Evolutionary conservation across 2,797 vertebrate genomes (phyloP).

Genomic region (Channa striata): DNA sequence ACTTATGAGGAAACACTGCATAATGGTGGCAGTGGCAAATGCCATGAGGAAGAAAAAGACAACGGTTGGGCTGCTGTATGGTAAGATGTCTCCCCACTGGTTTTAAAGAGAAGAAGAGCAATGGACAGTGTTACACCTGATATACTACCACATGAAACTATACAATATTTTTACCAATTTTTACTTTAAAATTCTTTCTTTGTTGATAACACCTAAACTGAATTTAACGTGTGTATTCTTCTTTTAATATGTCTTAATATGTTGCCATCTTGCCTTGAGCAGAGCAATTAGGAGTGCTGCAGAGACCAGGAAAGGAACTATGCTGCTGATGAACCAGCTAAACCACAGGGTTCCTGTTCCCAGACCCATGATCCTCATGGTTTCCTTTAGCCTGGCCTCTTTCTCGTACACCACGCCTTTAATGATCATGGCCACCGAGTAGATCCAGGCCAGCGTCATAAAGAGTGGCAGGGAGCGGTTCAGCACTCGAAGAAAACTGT

Average conservation of each 20-base stretch:
- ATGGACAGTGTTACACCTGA: neutral
- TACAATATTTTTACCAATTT: neutral
- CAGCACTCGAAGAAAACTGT: constrained; percentile 90
- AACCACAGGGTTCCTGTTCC: constrained; percentile 88
- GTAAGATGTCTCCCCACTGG: constrained; percentile 91
- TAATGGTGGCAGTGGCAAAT: constrained; percentile 92
- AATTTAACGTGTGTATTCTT: neutral
- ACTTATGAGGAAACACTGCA: constrained; percentile 94
- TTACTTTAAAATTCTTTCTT: neutral
- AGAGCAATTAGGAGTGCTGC: constrained; percentile 86
- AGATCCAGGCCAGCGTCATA: constrained; percentile 95
- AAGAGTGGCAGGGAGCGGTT: constrained; percentile 92
- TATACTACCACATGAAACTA: neutral
- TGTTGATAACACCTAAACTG: neutral
- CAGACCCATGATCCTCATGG: constrained; percentile 94
- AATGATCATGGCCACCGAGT: constrained; percentile 94
- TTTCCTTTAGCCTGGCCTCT: constrained; percentile 91
- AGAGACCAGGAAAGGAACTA: constrained; percentile 90
- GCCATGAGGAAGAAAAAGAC: constrained; percentile 90
- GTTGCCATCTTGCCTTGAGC: constrained; percentile 85
- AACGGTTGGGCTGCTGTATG: constrained; percentile 88
- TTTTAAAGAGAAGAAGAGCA: neutral
- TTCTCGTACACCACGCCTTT: constrained; percentile 94
- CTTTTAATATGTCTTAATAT: neutral
- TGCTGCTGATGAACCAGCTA: constrained; percentile 93